Evolutionary conservation across 2,797 vertebrate species (phyloP).

Genomic region (Syndactyla subalaris): DNA sequence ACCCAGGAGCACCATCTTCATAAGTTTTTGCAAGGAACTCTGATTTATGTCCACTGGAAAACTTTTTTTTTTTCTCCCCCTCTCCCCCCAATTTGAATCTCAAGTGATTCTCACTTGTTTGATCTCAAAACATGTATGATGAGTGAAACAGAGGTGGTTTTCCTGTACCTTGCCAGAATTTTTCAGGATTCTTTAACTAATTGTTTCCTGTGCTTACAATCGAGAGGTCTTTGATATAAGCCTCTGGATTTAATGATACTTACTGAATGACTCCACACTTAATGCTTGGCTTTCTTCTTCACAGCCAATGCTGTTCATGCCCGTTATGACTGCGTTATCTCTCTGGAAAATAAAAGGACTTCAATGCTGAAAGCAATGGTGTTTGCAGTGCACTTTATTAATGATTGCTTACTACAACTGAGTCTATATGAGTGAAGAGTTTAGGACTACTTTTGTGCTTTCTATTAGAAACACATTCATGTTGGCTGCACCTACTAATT

Average conservation of each 20-base stretch:
- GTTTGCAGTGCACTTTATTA: background rate
- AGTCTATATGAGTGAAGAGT: background rate
- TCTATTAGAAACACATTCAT: background rate
- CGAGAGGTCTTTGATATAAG: background rate
- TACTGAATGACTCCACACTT: background rate
- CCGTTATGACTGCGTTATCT: background rate
- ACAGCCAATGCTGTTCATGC: background rate
- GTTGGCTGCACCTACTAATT: background rate
- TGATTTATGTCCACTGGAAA: background rate
- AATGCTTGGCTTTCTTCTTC: background rate
- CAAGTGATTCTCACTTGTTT: background rate
- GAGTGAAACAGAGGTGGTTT: background rate
- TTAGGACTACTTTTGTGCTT: background rate
- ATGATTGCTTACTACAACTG: background rate
- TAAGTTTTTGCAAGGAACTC: background rate
- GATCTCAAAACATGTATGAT: background rate
- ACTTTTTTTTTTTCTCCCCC: background rate
- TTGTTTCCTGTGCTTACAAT: background rate
- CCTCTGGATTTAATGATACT: background rate
- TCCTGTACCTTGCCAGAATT: background rate
- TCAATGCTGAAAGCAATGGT: background rate
- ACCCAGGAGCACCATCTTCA: background rate
- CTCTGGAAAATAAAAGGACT: background rate
- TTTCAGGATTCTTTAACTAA: background rate
- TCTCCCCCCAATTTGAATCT: background rate